Percentiles rank a stretch among this genome's conserved stretches.
Evolutionary conservation across 2,888 invertebrate species (phyloP).

Genomic region (Callinectes sapidus): DNA sequence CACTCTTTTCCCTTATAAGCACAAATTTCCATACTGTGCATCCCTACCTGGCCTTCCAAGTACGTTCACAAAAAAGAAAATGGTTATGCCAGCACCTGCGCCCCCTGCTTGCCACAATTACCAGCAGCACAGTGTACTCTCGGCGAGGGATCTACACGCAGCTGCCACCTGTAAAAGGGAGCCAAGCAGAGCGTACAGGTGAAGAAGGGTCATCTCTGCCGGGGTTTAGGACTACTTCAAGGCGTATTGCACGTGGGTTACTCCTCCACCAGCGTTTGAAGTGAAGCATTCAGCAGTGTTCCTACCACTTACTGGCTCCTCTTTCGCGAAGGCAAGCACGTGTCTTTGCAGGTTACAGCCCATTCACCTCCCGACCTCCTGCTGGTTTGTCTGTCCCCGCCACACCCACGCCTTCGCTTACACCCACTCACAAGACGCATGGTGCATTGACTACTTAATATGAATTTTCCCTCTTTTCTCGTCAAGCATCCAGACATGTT

Average conservation of each 20-base stretch:
- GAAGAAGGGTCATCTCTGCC: background rate
- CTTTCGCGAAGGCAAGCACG: background rate
- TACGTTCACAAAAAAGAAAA: background rate
- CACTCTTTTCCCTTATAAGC: background rate
- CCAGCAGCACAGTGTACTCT: background rate
- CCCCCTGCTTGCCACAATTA: background rate
- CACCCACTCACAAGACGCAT: background rate
- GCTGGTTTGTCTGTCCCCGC: background rate
- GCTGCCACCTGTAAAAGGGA: background rate
- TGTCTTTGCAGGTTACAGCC: conserved; percentile 17
- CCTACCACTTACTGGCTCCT: background rate
- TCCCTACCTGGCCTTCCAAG: background rate
- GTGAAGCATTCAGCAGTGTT: conserved; percentile 13
- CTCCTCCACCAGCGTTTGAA: background rate
- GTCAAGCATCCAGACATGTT: background rate
- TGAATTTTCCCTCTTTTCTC: background rate
- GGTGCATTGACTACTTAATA: no score
- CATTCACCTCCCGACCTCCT: conserved; percentile 8
- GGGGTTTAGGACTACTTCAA: conserved; percentile 18
- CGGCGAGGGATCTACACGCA: background rate
- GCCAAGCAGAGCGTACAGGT: conserved; percentile 7
- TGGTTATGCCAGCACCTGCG: background rate
- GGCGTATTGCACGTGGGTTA: background rate
- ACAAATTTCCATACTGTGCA: background rate
- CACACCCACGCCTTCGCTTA: background rate